Evolutionary conservation across 2,888 invertebrate species (phyloP), one percentile per base, ranked within the genome.

Genomic region (Apodemia zela): DNA sequence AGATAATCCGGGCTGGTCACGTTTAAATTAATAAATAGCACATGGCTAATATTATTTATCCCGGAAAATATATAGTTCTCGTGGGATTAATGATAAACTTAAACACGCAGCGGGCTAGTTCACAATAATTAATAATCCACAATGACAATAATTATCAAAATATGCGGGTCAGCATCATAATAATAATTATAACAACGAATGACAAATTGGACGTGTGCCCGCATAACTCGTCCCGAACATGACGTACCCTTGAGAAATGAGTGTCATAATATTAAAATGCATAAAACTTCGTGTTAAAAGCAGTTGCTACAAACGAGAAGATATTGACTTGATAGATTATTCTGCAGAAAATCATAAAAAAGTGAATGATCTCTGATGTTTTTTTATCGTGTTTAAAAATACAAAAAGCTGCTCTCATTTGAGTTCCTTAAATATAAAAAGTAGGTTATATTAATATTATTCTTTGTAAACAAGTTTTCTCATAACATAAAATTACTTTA

Each of bases 131-230:
- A 42, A 42, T 42, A 42, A 42, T 42, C 3, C 42, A 42, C 42
- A 54, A 25, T 54, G 51, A 54, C 51, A 54, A 54, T 54, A 54
- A 54, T 54, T 54, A 54, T 54, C 13, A 25, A 18, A 54, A 54
- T 54, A 54, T 54, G 51, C 51, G 51, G 51, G 54, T 54, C 54
- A 54, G 11, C 54, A 25, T 54, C 54, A n/a, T n/a, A n/a, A 54
- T 54, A 29, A 54, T 54, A 54, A 54, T 54, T 54, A 25, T 54
- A 54, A 29, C 25, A 54, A 54, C 54, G 25, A 54, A 15, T 54
- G 54, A 54, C 54, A 54, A 54, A 54, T 54, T 54, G 54, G 54
- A 54, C 54, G 54, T 54, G 25, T 54, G 54, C 54, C 54, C 54
- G 54, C 54, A 54, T 54, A 21, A 25, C 54, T 54, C 54, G 54